phyloP scores from a whole-genome alignment of 2,113 vertebrate species.

The Oncorhynchus tshawytscha region DNA sequence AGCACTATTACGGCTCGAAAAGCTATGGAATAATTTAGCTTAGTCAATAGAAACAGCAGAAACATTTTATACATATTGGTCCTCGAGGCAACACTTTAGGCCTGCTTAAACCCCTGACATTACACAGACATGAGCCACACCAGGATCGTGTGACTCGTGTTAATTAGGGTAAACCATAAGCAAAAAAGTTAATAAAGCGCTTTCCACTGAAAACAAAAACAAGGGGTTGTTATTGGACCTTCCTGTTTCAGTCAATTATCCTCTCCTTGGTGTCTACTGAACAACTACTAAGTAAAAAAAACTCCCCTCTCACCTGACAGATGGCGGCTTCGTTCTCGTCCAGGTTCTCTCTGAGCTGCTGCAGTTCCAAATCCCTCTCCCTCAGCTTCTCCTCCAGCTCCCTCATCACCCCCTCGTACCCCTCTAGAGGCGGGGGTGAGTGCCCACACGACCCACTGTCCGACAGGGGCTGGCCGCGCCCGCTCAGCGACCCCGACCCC shows the following conservation, averaged over 20 bases:
- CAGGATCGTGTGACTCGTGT: neutral
- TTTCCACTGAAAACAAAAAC: too few relatives aligned
- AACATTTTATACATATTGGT: too few relatives aligned
- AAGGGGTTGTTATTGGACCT: too few relatives aligned
- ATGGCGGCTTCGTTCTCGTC: conserved; percentile 90
- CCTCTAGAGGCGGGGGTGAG: conserved; percentile 78
- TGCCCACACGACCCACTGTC: conserved; percentile 89
- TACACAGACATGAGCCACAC: neutral
- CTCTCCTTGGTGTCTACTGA: too few relatives aligned
- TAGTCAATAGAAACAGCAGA: neutral
- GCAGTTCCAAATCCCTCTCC: conserved; percentile 89
- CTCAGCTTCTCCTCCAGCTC: conserved; percentile 94
- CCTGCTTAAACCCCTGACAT: too few relatives aligned
- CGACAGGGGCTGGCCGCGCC: conserved; percentile 81
- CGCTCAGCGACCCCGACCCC: conserved; percentile 87
- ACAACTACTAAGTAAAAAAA: too few relatives aligned
- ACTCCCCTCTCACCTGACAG: conserved; percentile 80
- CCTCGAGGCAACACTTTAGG: too few relatives aligned
- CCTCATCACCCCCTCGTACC: conserved; percentile 85
- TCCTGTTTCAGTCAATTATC: too few relatives aligned
- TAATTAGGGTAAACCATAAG: neutral
- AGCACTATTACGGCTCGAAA: neutral
- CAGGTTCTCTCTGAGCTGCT: conserved; percentile 88
- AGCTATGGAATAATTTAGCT: neutral
- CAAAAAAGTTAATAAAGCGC: too few relatives aligned